These are phyloP conservation scores for Sepioteuthis lessoniana DNA, from an alignment of 2,888 invertebrate species.

Conservation along the genomic window DNA sequence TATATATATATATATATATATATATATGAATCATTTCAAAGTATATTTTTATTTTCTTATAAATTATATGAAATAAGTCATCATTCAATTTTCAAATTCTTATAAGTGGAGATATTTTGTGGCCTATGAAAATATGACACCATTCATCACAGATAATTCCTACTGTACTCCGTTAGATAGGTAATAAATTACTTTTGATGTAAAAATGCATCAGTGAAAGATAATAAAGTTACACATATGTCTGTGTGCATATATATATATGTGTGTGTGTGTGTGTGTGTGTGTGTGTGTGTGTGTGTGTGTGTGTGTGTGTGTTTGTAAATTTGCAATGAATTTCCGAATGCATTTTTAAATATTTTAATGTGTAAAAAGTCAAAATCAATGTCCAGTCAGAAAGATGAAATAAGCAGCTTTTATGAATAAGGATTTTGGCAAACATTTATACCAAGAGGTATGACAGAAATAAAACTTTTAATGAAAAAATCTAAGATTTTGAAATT, in stretches of 20 bases:
- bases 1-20: background rate
- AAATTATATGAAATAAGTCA: background rate
- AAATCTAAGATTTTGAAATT: too few species aligned
- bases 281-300: too few species aligned
- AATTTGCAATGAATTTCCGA: too few species aligned
- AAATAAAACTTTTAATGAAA: too few species aligned
- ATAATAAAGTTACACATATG: background rate
- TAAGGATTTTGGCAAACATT: too few species aligned
- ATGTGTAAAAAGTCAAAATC: too few species aligned
- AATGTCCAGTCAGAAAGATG: too few species aligned
- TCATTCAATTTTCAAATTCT: background rate
- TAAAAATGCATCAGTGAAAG: background rate
- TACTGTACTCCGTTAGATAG: background rate
- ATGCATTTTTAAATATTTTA: too few species aligned
- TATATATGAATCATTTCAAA: background rate
- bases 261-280: background rate
- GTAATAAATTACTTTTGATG: conserved; percentile 2
- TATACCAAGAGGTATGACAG: too few species aligned
- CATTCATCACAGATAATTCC: conserved; percentile 33
- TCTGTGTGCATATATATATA: background rate
- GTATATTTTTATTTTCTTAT: background rate
- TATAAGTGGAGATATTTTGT: conserved; percentile 7
- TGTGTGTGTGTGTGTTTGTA: too few species aligned
- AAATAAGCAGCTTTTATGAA: too few species aligned
- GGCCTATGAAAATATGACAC: background rate